Conservation (phyloP, 2,113 vertebrate species). For the Paradoxurus hermaphroditus region DNA sequence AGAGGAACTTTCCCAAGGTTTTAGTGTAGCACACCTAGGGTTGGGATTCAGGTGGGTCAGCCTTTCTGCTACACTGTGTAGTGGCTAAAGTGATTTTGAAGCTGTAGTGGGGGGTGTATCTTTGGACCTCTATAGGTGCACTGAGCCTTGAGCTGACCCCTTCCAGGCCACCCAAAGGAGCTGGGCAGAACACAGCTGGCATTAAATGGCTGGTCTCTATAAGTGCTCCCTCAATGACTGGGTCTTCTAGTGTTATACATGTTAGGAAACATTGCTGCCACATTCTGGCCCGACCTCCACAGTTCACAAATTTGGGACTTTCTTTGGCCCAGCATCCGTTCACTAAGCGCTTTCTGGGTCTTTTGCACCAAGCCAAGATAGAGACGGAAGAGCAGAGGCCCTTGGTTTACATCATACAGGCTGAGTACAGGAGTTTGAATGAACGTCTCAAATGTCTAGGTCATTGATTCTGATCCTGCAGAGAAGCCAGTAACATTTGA, state of each 20-base stretch:
- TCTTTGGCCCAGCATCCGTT: neutral
- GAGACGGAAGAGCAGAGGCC: neutral
- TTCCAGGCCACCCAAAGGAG: neutral
- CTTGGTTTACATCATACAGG: neutral
- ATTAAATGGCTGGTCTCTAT: neutral
- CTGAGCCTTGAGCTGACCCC: neutral
- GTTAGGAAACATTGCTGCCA: neutral
- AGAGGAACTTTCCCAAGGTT: neutral
- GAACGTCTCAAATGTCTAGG: neutral
- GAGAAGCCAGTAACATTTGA: too few relatives aligned
- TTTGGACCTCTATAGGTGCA: neutral
- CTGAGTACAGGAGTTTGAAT: neutral
- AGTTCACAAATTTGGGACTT: neutral
- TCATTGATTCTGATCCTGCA: neutral
- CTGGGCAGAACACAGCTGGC: neutral
- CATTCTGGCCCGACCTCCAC: neutral
- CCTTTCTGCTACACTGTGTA: neutral
- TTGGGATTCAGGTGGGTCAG: neutral
- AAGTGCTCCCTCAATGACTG: neutral
- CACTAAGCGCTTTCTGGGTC: neutral
- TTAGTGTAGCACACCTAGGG: neutral
- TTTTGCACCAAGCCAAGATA: neutral
- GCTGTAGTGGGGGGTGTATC: too few relatives aligned
- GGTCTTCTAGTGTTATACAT: neutral
- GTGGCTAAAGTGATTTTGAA: neutral